phyloP scores from a whole-genome alignment of 2,797 vertebrate genomes.

The Hippopotamyrus pictus region DNA sequence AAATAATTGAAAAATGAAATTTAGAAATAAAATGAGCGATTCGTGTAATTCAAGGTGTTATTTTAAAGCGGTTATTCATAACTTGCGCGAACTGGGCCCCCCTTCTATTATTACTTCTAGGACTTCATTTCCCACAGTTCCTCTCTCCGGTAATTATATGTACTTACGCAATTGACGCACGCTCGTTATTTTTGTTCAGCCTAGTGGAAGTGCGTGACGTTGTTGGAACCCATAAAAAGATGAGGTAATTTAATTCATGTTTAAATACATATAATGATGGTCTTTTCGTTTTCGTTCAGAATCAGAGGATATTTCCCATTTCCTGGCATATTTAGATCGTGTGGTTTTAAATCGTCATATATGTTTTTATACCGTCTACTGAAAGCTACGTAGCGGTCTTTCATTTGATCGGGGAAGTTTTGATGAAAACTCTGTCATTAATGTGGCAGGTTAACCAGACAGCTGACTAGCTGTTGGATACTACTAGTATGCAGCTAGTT shows the following conservation, averaged over 20 bases:
- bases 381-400: constrained; percentile 2
- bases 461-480: neutral
- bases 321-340: neutral
- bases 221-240: neutral
- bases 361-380: neutral
- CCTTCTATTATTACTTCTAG: neutral
- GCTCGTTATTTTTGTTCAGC: neutral
- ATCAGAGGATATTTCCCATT: neutral
- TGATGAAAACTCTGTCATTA: neutral
- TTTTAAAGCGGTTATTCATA: neutral
- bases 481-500: neutral
- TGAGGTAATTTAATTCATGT: constrained; percentile 20
- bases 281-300: neutral
- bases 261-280: neutral
- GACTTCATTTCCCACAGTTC: constrained; percentile 10
- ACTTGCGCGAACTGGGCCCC: neutral
- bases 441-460: neutral
- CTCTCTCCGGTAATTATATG: neutral
- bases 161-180: neutral
- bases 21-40: neutral
- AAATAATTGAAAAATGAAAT: neutral
- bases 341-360: neutral
- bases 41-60: neutral
- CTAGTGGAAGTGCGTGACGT: neutral
- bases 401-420: neutral